Conservation (phyloP, 2,113 vertebrate species). For the Coregonus clupeaformis region DNA sequence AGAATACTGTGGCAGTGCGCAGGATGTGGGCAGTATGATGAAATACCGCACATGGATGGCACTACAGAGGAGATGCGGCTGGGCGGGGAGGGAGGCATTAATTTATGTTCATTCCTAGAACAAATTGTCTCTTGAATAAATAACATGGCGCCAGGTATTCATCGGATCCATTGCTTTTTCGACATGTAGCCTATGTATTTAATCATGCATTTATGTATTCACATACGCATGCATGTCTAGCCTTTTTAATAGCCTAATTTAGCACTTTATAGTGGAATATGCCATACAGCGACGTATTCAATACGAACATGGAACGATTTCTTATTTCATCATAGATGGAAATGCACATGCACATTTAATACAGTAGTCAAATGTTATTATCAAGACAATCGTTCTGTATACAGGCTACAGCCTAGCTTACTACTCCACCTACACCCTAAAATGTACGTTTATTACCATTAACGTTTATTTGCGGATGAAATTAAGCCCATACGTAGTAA, state of each 20-base stretch:
- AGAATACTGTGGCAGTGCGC: constrained; percentile 31
- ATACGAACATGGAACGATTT: neutral
- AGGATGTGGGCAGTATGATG: constrained; percentile 64
- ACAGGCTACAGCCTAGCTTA: too few species aligned
- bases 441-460: neutral
- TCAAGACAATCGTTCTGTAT: too few species aligned
- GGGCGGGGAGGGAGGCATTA: constrained; percentile 5
- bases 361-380: too few species aligned
- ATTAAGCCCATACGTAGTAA: constrained; percentile 27
- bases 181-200: neutral
- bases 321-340: neutral
- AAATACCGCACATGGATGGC: constrained; percentile 65
- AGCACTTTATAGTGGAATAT: neutral
- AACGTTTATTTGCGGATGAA: constrained; percentile 17
- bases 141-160: constrained; percentile 12
- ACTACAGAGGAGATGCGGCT: constrained; percentile 28
- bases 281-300: neutral
- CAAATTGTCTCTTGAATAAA: constrained; percentile 22
- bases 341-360: too few species aligned
- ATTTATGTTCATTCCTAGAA: constrained; percentile 34
- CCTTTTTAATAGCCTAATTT: neutral
- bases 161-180: neutral
- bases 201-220: neutral
- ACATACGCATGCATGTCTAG: too few species aligned
- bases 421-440: too few species aligned